These are phyloP conservation scores for Spodoptera picta DNA, from an alignment of 2,888 invertebrate species.

Conservation along the genomic window DNA sequence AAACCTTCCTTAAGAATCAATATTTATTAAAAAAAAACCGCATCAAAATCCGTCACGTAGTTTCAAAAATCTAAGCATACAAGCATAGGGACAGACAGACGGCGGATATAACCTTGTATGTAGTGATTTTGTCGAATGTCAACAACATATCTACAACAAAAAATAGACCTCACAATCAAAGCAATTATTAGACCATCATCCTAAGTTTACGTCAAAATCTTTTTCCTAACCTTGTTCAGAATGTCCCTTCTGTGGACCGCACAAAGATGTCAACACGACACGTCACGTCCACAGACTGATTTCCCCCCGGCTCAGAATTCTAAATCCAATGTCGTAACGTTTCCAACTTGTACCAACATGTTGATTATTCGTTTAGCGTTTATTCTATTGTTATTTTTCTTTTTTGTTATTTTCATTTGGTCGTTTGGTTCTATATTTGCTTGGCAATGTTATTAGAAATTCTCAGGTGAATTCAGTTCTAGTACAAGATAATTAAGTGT, in stretches of 20 bases:
- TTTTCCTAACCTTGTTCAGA: neutral
- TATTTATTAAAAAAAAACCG: too few relatives aligned
- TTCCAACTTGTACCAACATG: constrained; percentile 45
- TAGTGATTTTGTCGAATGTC: too few relatives aligned
- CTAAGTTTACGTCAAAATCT: too few relatives aligned
- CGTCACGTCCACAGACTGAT: constrained; percentile 49
- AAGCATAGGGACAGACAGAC: too few relatives aligned
- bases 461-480: neutral
- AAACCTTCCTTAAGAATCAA: too few relatives aligned
- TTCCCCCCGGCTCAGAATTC: constrained; percentile 55
- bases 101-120: too few relatives aligned
- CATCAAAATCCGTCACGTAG: too few relatives aligned
- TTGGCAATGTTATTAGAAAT: neutral
- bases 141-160: too few relatives aligned
- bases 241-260: constrained; percentile 18
- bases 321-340: constrained; percentile 57
- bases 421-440: neutral
- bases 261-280: constrained; percentile 13
- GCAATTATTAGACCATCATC: too few relatives aligned
- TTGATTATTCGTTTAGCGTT: constrained; percentile 50
- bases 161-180: too few relatives aligned
- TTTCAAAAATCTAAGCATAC: too few relatives aligned
- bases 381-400: constrained; percentile 38
- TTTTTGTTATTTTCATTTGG: constrained; percentile 10
- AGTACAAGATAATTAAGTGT: neutral